Evolutionary conservation across 2,113 vertebrate genomes (phyloP).

Genomic region (Pseudopipra pipra): DNA sequence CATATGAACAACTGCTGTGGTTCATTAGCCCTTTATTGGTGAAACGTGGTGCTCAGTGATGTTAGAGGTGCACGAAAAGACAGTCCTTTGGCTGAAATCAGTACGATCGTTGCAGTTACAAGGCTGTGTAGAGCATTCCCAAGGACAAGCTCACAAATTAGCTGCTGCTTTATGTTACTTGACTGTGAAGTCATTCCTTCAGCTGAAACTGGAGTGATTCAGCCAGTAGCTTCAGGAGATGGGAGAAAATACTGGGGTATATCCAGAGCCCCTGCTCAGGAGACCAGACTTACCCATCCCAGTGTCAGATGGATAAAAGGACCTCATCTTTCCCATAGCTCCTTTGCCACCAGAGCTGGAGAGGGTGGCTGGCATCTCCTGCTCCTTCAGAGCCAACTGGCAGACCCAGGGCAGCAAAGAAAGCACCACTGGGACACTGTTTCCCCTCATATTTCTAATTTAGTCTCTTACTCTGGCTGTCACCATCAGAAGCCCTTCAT

Average conservation of each 20-base stretch:
- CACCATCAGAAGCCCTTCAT: neutral
- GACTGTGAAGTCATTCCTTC: neutral
- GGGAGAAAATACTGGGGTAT: neutral
- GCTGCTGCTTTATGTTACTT: neutral
- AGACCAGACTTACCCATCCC: neutral
- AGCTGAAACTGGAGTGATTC: neutral
- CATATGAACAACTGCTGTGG: conserved; percentile 42
- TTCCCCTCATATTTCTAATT: neutral
- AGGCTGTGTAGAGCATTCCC: neutral
- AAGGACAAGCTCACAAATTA: neutral
- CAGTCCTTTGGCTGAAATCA: neutral
- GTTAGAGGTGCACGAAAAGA: neutral
- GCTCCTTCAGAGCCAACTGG: neutral
- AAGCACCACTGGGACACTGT: neutral
- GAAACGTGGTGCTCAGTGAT: neutral
- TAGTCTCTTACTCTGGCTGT: neutral
- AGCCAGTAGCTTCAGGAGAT: neutral
- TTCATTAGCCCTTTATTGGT: conserved; percentile 48
- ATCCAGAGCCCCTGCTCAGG: neutral
- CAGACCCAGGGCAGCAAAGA: neutral
- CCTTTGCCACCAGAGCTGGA: neutral
- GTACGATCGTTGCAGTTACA: neutral
- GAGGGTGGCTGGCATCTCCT: neutral
- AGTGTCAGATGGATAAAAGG: neutral
- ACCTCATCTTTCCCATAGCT: neutral